These are phyloP conservation scores for Embidobia sp. DNA, from an alignment of 2,888 invertebrate species.

Conservation along the genomic window DNA sequence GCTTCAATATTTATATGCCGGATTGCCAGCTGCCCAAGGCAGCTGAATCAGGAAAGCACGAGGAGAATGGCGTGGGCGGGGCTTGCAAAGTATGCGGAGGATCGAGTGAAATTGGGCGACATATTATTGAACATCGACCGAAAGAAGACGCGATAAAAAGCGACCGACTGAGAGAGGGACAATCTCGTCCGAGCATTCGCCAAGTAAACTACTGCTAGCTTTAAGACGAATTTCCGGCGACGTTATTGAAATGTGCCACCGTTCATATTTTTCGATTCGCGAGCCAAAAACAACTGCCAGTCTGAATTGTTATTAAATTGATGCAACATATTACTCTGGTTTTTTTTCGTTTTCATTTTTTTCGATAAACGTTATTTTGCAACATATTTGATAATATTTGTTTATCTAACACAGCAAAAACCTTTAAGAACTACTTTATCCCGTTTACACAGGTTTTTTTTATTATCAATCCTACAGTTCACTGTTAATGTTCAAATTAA, in stretches of 20 bases:
- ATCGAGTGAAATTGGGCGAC: slow-evolving; percentile 74
- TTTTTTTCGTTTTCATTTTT: too few species aligned
- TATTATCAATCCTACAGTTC: too few species aligned
- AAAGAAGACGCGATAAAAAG: slow-evolving; percentile 61
- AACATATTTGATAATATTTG: too few species aligned
- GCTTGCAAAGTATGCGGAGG: slow-evolving; percentile 71
- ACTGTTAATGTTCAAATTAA: too few species aligned
- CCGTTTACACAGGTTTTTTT: too few species aligned
- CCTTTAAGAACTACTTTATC: too few species aligned
- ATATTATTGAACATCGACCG: slow-evolving; percentile 71
- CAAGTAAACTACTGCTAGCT: slow-evolving; percentile 59
- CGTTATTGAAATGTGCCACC: slow-evolving; percentile 53
- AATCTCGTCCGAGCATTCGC: slow-evolving; percentile 59
- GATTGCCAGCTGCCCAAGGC: slow-evolving; percentile 71
- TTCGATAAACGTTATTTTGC: too few species aligned
- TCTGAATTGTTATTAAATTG: slow-evolving; percentile 22
- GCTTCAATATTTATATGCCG: slow-evolving; percentile 73
- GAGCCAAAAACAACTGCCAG: slow-evolving; percentile 15
- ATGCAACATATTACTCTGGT: slow-evolving; percentile 15
- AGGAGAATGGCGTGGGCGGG: slow-evolving; percentile 48
- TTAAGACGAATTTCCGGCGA: slow-evolving; percentile 36
- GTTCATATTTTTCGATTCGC: slow-evolving; percentile 34
- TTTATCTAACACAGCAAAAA: too few species aligned
- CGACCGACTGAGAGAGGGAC: slow-evolving; percentile 48
- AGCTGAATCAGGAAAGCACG: slow-evolving; percentile 62